Evolutionary conservation across 2,113 vertebrate genomes (phyloP).

Genomic region (Brachyhypopomus occidentalis): DNA sequence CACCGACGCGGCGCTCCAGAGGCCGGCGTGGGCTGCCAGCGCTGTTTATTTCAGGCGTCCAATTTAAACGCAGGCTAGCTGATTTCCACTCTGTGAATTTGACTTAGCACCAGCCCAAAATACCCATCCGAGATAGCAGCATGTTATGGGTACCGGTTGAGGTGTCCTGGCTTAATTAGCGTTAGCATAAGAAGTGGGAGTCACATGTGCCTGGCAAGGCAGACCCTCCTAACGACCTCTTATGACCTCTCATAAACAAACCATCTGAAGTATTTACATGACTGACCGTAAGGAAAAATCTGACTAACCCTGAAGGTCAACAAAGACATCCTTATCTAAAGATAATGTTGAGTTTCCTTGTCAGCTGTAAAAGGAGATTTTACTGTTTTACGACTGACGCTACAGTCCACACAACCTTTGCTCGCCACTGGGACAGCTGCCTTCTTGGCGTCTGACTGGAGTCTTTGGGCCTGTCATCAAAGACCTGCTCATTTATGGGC

Average conservation of each 20-base stretch:
- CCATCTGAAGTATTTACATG: slow-evolving; percentile 17
- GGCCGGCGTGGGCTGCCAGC: slow-evolving; percentile 30
- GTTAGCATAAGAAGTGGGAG: slow-evolving; percentile 23
- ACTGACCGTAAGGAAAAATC: slow-evolving; percentile 21
- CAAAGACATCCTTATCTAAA: slow-evolving; percentile 27
- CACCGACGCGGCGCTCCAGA: slow-evolving; percentile 19
- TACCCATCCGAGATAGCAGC: slow-evolving; percentile 35
- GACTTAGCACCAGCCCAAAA: slow-evolving; percentile 31
- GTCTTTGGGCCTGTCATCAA: not conserved
- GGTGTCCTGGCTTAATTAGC: slow-evolving; percentile 27
- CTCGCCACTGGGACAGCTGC: not conserved
- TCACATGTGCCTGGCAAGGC: slow-evolving; percentile 29
- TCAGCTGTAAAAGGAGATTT: slow-evolving; percentile 1
- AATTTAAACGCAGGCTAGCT: slow-evolving; percentile 43
- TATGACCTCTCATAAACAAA: slow-evolving; percentile 17
- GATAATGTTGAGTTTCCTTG: not conserved
- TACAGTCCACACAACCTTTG: not conserved
- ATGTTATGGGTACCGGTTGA: slow-evolving; percentile 40
- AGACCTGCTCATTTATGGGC: not conserved
- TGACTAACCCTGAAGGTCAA: not conserved
- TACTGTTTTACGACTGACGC: not conserved
- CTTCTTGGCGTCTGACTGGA: not conserved
- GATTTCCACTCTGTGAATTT: slow-evolving; percentile 39
- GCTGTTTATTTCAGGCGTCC: slow-evolving; percentile 52
- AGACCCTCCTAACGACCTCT: slow-evolving; percentile 16